These are phyloP conservation scores for Australoheros scitulus DNA, from an alignment of 2,113 vertebrate species.

Conservation along the genomic window DNA sequence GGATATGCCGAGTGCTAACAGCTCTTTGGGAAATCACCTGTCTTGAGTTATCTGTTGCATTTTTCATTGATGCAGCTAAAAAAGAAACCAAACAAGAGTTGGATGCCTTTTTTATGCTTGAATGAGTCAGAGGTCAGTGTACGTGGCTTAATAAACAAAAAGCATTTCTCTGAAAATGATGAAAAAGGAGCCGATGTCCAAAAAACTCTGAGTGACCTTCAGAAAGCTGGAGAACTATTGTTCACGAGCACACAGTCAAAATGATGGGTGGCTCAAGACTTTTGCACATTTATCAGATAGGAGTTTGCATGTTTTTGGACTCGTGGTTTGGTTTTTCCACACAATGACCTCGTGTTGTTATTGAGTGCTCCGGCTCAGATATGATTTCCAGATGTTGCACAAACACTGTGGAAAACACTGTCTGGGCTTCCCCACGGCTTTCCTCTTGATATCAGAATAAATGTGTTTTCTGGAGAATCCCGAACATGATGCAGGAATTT, in stretches of 20 bases:
- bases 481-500: neutral
- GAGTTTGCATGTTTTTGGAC: neutral
- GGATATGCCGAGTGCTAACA: too few species aligned
- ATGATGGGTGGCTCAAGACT: too few species aligned
- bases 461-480: neutral
- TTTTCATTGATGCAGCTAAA: too few species aligned
- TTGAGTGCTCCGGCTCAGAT: neutral
- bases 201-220: neutral
- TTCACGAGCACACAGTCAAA: neutral
- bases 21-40: too few species aligned
- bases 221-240: too few species aligned
- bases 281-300: neutral
- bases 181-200: neutral
- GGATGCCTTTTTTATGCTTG: too few species aligned
- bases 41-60: too few species aligned
- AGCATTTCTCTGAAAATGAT: neutral
- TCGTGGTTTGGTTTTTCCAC: neutral
- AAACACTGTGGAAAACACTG: neutral
- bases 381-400: neutral
- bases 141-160: neutral
- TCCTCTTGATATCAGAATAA: too few species aligned
- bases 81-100: too few species aligned
- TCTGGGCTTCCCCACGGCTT: neutral
- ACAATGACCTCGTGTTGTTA: neutral
- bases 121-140: too few species aligned